phyloP scores from a whole-genome alignment of 2,113 vertebrate genomes.

The Hoplias malabaricus region DNA sequence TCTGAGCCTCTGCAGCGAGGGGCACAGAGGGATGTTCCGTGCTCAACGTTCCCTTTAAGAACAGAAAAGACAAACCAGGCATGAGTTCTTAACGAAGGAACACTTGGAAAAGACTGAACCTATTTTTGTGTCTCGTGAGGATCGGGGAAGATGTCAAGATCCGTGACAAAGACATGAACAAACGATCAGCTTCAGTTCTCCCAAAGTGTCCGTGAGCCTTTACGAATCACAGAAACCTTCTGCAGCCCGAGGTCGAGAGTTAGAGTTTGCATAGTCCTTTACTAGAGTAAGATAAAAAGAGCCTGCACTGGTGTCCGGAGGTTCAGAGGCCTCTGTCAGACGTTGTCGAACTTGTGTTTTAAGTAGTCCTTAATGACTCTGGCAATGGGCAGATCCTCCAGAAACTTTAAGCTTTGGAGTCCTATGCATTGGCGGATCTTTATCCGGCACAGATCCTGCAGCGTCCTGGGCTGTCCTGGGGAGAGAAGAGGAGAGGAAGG shows the following conservation, averaged over 20 bases:
- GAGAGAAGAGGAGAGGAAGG: slow-evolving; percentile 60
- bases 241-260: slow-evolving; percentile 79
- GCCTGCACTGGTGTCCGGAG: slow-evolving; percentile 10
- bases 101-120: background rate
- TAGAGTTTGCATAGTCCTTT: slow-evolving; percentile 91
- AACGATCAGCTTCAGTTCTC: slow-evolving; percentile 2
- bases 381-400: slow-evolving; percentile 95
- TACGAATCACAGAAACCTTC: slow-evolving; percentile 52
- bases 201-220: slow-evolving; percentile 17
- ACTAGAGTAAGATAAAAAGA: slow-evolving; percentile 35
- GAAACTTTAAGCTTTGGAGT: slow-evolving; percentile 91
- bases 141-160: slow-evolving; percentile 5
- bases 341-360: slow-evolving; percentile 96
- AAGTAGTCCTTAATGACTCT: slow-evolving; percentile 99
- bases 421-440: slow-evolving; percentile 96
- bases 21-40: no score
- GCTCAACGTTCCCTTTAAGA: background rate
- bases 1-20: no score
- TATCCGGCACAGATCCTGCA: slow-evolving; percentile 98
- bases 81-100: background rate
- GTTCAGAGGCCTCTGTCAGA: slow-evolving; percentile 72
- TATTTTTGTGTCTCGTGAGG: no score
- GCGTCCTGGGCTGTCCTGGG: slow-evolving; percentile 91
- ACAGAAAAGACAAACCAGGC: background rate
- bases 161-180: background rate